Percentiles rank a stretch among this genome's conserved stretches.
These are phyloP conservation scores for Caradrina clavipalpis DNA, from an alignment of 2,888 invertebrate species.

Conservation along the genomic window DNA sequence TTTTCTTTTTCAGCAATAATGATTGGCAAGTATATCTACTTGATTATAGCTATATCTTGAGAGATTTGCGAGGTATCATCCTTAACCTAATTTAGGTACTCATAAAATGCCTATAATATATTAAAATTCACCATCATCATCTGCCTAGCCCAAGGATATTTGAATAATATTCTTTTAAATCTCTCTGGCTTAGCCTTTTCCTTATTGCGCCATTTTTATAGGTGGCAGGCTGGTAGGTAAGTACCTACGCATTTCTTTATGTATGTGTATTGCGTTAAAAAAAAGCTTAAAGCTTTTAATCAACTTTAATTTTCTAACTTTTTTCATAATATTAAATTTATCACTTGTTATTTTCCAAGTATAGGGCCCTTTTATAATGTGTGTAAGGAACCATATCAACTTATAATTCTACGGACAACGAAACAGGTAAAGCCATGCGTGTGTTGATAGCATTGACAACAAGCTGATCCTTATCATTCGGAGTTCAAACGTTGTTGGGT, in stretches of 20 bases:
- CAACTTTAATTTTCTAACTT: too few relatives aligned
- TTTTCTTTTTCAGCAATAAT: conserved; percentile 1
- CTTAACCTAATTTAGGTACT: background rate
- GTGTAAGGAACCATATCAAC: background rate
- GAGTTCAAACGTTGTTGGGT: conserved; percentile 30
- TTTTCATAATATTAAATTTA: background rate
- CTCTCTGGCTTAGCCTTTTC: too few relatives aligned
- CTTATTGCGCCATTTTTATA: too few relatives aligned
- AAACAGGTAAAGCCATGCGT: conserved; percentile 14
- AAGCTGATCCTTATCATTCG: conserved; percentile 38
- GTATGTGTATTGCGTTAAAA: too few relatives aligned
- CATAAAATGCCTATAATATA: too few relatives aligned
- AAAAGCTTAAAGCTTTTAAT: too few relatives aligned
- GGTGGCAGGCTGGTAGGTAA: too few relatives aligned
- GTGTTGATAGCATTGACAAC: conserved; percentile 24
- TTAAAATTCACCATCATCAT: too few relatives aligned
- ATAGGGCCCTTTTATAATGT: background rate
- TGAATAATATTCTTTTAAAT: background rate
- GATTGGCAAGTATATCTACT: conserved; percentile 17
- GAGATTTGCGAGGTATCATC: conserved; percentile 18
- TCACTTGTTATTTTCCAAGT: background rate
- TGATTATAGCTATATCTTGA: conserved; percentile 1
- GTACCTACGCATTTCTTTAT: too few relatives aligned
- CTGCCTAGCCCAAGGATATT: background rate
- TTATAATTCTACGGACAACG: conserved; percentile 8